Evolutionary conservation across 2,888 invertebrate species (phyloP).

Genomic region (Eupithecia pulchellata): DNA sequence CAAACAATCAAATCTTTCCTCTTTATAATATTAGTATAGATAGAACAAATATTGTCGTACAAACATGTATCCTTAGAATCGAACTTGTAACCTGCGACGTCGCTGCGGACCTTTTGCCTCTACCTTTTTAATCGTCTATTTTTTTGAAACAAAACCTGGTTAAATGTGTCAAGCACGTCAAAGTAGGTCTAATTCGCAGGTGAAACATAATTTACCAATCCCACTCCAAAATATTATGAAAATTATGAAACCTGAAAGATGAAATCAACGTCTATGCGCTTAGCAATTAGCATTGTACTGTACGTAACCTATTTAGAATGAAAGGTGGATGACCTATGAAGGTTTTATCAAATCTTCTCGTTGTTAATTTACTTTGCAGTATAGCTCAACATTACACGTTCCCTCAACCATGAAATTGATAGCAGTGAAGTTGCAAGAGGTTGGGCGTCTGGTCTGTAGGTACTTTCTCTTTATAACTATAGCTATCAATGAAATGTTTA

Average conservation of each 20-base stretch:
- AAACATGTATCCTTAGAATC: too few species aligned
- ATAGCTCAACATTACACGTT: neutral
- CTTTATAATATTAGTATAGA: too few species aligned
- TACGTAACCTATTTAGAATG: conserved; percentile 34
- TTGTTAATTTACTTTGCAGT: neutral
- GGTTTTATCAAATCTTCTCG: neutral
- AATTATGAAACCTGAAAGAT: neutral
- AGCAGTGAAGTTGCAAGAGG: neutral
- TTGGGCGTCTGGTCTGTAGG: neutral
- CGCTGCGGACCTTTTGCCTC: too few species aligned
- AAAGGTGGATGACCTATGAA: conserved; percentile 21
- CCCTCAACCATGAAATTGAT: neutral
- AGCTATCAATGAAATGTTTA: neutral
- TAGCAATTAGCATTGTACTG: too few species aligned
- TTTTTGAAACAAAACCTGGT: too few species aligned
- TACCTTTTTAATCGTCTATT: too few species aligned
- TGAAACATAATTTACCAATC: neutral
- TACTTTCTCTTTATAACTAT: neutral
- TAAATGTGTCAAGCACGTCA: neutral
- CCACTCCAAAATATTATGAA: neutral
- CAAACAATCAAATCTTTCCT: too few species aligned
- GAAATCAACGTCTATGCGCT: conserved; percentile 5
- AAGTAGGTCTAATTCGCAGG: neutral
- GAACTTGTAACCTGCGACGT: too few species aligned
- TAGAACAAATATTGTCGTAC: too few species aligned